Evolutionary conservation across 2,797 vertebrate species (phyloP).

Genomic region (Pachyuromys duprasi): DNA sequence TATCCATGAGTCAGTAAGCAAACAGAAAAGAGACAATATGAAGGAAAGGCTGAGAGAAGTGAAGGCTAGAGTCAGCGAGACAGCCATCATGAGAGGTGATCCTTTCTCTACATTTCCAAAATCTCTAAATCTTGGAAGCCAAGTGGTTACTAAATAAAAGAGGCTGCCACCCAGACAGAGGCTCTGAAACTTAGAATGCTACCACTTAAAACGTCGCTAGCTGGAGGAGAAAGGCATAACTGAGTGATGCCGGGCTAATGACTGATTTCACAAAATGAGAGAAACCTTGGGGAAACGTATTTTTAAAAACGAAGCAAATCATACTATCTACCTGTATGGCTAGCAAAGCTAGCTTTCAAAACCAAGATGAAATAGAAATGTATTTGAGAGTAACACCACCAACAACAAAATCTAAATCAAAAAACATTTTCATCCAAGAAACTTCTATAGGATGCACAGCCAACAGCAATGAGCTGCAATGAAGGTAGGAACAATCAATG

Average conservation of each 20-base stretch:
- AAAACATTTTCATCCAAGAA: not conserved
- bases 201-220: not conserved
- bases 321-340: not conserved
- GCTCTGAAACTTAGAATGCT: not conserved
- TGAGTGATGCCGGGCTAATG: not conserved
- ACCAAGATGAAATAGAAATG: conserved; percentile 34
- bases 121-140: conserved; percentile 35
- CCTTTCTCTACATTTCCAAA: conserved; percentile 1
- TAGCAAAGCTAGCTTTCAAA: conserved; percentile 40
- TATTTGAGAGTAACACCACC: conserved; percentile 36
- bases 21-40: conserved; percentile 9
- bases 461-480: not conserved
- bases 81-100: not conserved
- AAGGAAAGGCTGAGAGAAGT: not conserved
- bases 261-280: not conserved
- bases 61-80: not conserved
- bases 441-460: not conserved
- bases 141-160: conserved; percentile 30
- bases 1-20: not conserved
- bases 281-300: not conserved
- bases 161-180: not conserved
- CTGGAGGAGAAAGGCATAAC: not conserved
- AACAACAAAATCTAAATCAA: conserved; percentile 33
- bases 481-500: not conserved
- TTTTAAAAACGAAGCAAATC: conserved; percentile 11